These are phyloP conservation scores for Gambusia affinis DNA, from an alignment of 2,113 vertebrate species.

Conservation along the genomic window DNA sequence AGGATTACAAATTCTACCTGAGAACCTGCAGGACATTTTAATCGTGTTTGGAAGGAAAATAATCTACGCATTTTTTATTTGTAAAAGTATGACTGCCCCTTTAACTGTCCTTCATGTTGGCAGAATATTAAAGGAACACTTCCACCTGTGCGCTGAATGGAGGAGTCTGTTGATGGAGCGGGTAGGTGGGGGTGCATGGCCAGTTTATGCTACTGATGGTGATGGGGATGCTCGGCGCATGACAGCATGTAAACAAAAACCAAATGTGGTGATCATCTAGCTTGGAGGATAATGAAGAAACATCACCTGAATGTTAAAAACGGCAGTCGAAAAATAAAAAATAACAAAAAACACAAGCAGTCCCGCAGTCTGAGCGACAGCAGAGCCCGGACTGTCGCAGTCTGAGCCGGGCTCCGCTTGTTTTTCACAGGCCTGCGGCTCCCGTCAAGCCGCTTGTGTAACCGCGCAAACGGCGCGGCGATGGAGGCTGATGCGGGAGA, in stretches of 20 bases:
- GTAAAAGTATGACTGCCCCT: neutral
- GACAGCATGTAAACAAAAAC: conserved; percentile 81
- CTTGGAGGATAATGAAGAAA: conserved; percentile 54
- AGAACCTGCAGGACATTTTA: no score
- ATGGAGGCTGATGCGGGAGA: conserved; percentile 69
- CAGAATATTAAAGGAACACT: neutral
- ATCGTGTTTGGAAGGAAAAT: no score
- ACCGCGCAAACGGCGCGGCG: conserved; percentile 61
- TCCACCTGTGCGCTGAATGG: conserved; percentile 5
- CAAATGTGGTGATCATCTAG: conserved; percentile 76
- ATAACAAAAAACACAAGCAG: neutral
- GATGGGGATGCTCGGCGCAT: conserved; percentile 78
- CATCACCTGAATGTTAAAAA: conserved; percentile 21
- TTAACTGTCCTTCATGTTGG: neutral
- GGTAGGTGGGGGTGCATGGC: conserved; percentile 58
- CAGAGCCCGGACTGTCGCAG: conserved; percentile 35
- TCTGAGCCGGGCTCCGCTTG: conserved; percentile 13
- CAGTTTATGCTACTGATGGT: conserved; percentile 58
- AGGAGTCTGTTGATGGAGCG: conserved; percentile 30
- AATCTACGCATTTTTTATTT: neutral
- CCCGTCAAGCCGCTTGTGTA: conserved; percentile 53
- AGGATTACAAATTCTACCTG: no score
- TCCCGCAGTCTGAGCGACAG: neutral
- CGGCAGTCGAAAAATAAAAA: neutral
- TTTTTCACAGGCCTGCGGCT: conserved; percentile 43